Evolutionary conservation across 2,113 vertebrate species (phyloP), one percentile per base, ranked within the genome.

Genomic region (Calcarius ornatus): DNA sequence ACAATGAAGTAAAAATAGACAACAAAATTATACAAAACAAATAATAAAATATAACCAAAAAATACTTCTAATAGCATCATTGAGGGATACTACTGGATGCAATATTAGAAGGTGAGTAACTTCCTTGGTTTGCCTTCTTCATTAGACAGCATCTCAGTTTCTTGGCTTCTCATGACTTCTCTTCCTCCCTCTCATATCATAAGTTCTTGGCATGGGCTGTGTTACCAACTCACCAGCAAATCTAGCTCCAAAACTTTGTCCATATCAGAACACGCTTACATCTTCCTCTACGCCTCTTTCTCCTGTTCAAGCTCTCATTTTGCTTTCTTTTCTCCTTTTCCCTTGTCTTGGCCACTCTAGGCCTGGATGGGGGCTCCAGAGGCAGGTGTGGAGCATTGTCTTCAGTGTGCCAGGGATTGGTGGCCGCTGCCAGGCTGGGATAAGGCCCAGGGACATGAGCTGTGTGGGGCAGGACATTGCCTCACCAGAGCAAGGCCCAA

Each of bases 391-490:
- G 28, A 56, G 6, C 23, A 38, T 8, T 28, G 12, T 9, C 7
- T 45, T 11, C 2, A 9, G 7, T 28, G 40, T 37, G 47, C 47
- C 13, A 37, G 48, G 59, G 23, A 47, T 1, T 40, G 15, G 23
- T 8, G 15, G 28, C 40, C 48, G 53, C 48, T 23, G 27, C 17
- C 40, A 64, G 15, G 47, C 27, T 72, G 33, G 68, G 47, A 71
- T 33, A 63, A 43, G 43, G 38, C 23, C 13, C n/a, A 23, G 18
- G 18, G 40, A 64, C 10, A 14, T 0, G 0, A 9, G 7, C 11
- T 64, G 7, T 15, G 11, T 22, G 14, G 7, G 8, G 11, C 28
- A 72, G 28, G 22, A 28, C 14, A 63, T 22, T 1, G 2, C 11
- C 11, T 8, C 40, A 54, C 18, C 40, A 64, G 5, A 45, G n/a